Base-by-base conservation (phyloP, 2,888 invertebrate species). In the Cantharis rufa region DNA sequence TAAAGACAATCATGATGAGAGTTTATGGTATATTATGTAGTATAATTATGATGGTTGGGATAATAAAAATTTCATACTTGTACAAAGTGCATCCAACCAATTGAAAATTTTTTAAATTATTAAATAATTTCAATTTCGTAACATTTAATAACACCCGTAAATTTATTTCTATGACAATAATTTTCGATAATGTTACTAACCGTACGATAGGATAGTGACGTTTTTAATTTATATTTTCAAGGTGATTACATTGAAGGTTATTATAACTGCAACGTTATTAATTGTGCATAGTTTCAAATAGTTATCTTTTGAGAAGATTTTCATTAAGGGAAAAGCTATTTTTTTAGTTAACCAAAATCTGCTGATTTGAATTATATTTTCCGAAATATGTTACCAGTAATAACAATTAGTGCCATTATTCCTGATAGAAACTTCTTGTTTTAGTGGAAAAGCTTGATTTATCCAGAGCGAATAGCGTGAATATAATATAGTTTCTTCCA, bases 161-260 rank as follows among this genome's bases (percentile, higher is more conserved):
- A n/a, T 66, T 66, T 24, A 21, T 66, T 18, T n/a, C 18, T 21
- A 66, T 21, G 16, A 18, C n/a, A 21, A 66, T 66, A 66, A 21
- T 66, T 66, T 66, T 66, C 13, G 24, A 24, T 21, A 66, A 66
- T 66, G 18, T 66, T 66, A 66, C 64, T 21, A 66, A 24, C 64
- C 18, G 64, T 63, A 63, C 24, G 21, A 66, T 66, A 21, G 64
- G 21, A 66, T 66, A 21, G 64, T 66, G 64, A 66, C 64, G 64
- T 66, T 66, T 21, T 18, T 24, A 66, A 66, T 66, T 66, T 24
- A n/a, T 66, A 21, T 66, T 66, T 21, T 66, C 64, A 66, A 66
- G 64, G 64, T 66, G 64, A 66, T 66, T 66, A 66, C 64, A 24
- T 66, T 66, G 64, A 66, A 66, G 64, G 64, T 66, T 66, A 66